These are phyloP conservation scores for Pangasius larnaudii DNA, from an alignment of 2,797 vertebrate genomes.

Conservation along the genomic window DNA sequence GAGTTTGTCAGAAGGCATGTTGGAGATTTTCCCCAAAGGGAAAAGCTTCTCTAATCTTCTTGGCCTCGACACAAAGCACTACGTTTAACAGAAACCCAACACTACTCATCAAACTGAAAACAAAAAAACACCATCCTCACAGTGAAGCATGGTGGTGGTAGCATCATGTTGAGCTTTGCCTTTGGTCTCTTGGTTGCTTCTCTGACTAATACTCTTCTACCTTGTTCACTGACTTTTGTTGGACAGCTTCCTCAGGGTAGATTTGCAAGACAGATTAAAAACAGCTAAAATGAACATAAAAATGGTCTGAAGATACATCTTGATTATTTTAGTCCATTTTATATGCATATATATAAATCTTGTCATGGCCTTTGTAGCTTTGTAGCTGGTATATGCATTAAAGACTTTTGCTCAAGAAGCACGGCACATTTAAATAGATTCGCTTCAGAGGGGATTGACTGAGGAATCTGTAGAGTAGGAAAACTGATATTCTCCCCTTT, in stretches of 20 bases:
- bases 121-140: not conserved
- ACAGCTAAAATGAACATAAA: not conserved
- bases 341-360: conserved; percentile 14
- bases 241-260: not conserved
- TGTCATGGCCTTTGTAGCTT: not conserved
- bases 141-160: not conserved
- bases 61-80: not conserved
- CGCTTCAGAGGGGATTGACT: not conserved
- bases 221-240: not conserved
- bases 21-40: too few relatives aligned
- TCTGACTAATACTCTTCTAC: not conserved
- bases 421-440: not conserved
- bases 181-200: not conserved
- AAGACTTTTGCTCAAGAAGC: not conserved
- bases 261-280: not conserved
- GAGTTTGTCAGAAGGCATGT: too few relatives aligned
- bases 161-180: not conserved
- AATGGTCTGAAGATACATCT: not conserved
- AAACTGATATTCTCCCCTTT: conserved; percentile 36
- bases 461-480: conserved; percentile 15
- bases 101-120: not conserved
- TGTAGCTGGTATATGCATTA: not conserved
- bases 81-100: not conserved
- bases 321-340: not conserved
- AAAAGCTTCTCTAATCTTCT: not conserved